A percentile compares a stretch with the other conserved stretches of the same genome.
Evolutionary conservation across 2,888 invertebrate genomes (phyloP).

Genomic region (Alsophila aescularia): DNA sequence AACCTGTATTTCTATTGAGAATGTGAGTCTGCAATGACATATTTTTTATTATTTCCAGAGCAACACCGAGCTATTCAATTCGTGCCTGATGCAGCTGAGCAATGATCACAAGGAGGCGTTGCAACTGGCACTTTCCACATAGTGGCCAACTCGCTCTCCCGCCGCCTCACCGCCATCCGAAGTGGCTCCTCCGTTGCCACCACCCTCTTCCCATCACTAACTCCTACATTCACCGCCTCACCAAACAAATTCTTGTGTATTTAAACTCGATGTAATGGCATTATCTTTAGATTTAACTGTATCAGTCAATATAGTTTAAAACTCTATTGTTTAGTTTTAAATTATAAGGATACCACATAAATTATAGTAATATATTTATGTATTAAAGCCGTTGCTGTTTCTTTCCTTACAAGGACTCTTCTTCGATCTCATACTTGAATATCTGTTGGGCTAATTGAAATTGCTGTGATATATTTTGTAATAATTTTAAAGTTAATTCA

Average conservation of each 20-base stretch:
- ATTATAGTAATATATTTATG: slow-evolving; percentile 51
- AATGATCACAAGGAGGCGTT: slow-evolving; percentile 93
- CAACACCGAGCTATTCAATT: slow-evolving; percentile 91
- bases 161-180: slow-evolving; percentile 41
- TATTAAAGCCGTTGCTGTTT: slow-evolving; percentile 44
- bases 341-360: slow-evolving; percentile 52
- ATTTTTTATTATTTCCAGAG: slow-evolving; percentile 75
- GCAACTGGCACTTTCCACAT: slow-evolving; percentile 87
- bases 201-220: slow-evolving; percentile 39
- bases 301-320: slow-evolving; percentile 44
- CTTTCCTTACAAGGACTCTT: slow-evolving; percentile 38
- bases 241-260: slow-evolving; percentile 43
- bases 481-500: slow-evolving; percentile 66
- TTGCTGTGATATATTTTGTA: slow-evolving; percentile 83
- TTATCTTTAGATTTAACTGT: slow-evolving; percentile 40
- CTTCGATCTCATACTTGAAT: slow-evolving; percentile 44
- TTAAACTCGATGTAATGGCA: slow-evolving; percentile 24
- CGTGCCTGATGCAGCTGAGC: slow-evolving; percentile 90
- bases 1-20: no score
- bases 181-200: background rate
- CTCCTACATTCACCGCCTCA: slow-evolving; percentile 46
- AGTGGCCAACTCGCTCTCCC: slow-evolving; percentile 44
- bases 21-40: background rate
- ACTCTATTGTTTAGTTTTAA: slow-evolving; percentile 50
- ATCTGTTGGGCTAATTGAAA: slow-evolving; percentile 73